Conservation (phyloP, 2,113 vertebrate genomes). For the Meriones unguiculatus region DNA sequence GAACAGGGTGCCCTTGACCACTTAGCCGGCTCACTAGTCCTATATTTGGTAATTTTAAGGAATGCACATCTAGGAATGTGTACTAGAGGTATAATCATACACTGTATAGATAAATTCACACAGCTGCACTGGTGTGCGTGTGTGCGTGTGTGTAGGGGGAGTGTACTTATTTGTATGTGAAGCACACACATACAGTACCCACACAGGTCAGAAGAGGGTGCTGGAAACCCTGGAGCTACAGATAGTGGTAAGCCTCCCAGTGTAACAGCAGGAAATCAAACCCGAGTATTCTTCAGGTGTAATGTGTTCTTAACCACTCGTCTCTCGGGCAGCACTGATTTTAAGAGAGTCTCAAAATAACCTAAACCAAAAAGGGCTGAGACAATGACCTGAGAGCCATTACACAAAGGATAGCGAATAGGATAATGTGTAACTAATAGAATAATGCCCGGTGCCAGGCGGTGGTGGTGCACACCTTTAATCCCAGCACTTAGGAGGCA, state of each 20-base stretch:
- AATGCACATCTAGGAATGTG: neutral
- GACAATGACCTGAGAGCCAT: neutral
- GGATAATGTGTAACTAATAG: neutral
- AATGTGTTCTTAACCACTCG: neutral
- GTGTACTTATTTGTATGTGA: neutral
- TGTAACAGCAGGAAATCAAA: neutral
- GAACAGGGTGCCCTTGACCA: neutral
- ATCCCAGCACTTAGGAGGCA: neutral
- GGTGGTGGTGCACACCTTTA: neutral
- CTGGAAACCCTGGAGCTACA: neutral
- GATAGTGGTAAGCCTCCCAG: neutral
- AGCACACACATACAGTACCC: neutral
- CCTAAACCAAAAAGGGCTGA: slow-evolving; percentile 23
- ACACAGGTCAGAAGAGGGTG: neutral
- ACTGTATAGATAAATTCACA: neutral
- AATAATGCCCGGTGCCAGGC: neutral
- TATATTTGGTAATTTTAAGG: slow-evolving; percentile 7
- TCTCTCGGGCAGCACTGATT: neutral
- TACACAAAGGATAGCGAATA: slow-evolving; percentile 1
- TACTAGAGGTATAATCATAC: neutral
- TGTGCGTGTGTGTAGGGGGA: neutral
- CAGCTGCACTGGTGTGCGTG: neutral
- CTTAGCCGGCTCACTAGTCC: neutral
- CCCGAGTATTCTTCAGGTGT: neutral
- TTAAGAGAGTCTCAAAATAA: slow-evolving; percentile 30